Percentiles rank a stretch among this genome's conserved stretches.
Evolutionary conservation across 2,888 invertebrate genomes (phyloP).

Genomic region (Phyllotreta cruciferae): DNA sequence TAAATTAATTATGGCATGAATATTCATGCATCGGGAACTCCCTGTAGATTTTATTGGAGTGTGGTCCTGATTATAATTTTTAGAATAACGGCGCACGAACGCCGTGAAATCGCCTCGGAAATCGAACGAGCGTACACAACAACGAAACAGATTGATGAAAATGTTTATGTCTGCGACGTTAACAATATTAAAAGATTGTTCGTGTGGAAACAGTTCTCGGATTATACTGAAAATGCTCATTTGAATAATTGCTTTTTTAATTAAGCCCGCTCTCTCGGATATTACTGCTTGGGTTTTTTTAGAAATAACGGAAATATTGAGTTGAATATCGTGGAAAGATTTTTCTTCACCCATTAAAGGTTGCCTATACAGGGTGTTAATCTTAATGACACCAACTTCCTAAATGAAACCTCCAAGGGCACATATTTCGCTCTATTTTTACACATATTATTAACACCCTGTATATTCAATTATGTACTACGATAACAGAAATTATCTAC

Average conservation of each 20-base stretch:
- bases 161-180: slow-evolving; percentile 8
- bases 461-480: too few species aligned
- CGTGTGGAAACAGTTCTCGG: too few species aligned
- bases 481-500: neutral
- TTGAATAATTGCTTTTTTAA: slow-evolving; percentile 2
- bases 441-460: too few species aligned
- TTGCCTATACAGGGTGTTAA: too few species aligned
- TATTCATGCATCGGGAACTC: neutral
- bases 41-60: slow-evolving; percentile 9
- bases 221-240: neutral
- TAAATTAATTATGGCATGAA: too few species aligned
- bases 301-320: neutral
- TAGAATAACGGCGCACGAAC: slow-evolving; percentile 12
- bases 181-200: slow-evolving; percentile 6
- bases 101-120: slow-evolving; percentile 17
- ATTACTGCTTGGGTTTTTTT: too few species aligned
- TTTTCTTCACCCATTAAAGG: too few species aligned
- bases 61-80: slow-evolving; percentile 22
- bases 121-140: slow-evolving; percentile 16
- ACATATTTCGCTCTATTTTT: too few species aligned
- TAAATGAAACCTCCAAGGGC: too few species aligned
- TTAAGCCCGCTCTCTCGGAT: neutral
- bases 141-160: slow-evolving; percentile 8
- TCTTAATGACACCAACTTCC: too few species aligned
- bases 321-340: too few species aligned